Evolutionary conservation across 2,888 invertebrate species (phyloP).

Genomic region (Lordiphosa fenestrarum): DNA sequence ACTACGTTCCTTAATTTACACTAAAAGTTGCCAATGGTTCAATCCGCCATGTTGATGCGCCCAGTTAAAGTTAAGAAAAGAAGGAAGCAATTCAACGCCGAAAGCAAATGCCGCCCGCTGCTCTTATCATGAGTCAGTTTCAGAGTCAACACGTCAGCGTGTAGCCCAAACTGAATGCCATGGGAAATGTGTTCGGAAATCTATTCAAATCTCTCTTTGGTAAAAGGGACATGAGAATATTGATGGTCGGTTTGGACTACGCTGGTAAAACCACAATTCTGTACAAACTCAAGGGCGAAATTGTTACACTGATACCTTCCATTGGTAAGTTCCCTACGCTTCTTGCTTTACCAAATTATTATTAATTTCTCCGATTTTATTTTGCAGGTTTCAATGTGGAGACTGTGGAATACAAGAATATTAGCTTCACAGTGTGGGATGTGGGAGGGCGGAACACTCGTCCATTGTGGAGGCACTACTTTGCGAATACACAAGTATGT

Average conservation of each 20-base stretch:
- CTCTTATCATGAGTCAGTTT: too few relatives aligned
- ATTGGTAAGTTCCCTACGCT: conserved; percentile 84
- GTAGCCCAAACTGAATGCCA: conserved; percentile 77
- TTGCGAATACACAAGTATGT: conserved; percentile 95
- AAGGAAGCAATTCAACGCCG: too few relatives aligned
- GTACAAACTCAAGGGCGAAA: conserved; percentile 99
- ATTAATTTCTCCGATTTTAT: not conserved
- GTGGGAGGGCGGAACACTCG: conserved; percentile 98
- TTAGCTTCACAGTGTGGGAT: conserved; percentile 99
- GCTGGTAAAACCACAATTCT: conserved; percentile 99
- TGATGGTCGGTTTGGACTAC: conserved; percentile 99
- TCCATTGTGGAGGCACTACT: conserved; percentile 98
- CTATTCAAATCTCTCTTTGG: conserved; percentile 99
- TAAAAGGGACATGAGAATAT: conserved; percentile 99
- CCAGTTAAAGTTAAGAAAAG: too few relatives aligned
- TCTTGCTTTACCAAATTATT: not conserved
- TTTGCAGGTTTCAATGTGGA: conserved; percentile 96
- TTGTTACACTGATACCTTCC: conserved; percentile 99
- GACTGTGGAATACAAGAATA: conserved; percentile 99
- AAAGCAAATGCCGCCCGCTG: too few relatives aligned
- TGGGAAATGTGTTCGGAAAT: conserved; percentile 99
- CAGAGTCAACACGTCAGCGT: too few relatives aligned
- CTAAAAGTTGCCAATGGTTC: too few relatives aligned
- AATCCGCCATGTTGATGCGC: too few relatives aligned
- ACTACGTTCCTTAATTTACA: too few relatives aligned